Conservation (phyloP, 2,113 vertebrate species). For the Eurypyga helias region DNA sequence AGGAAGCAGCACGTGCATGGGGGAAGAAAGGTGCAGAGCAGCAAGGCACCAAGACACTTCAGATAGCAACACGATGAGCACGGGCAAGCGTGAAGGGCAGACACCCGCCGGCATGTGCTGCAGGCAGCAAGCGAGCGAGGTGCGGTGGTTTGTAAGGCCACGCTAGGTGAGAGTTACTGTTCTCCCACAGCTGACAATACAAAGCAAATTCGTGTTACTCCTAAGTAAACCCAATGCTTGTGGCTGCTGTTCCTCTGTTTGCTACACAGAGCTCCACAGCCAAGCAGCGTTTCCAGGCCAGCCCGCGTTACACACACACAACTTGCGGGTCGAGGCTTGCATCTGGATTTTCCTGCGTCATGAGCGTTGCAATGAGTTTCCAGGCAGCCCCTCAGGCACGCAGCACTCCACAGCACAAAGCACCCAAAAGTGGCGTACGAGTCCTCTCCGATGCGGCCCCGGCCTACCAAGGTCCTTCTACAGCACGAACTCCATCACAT, state of each 20-base stretch:
- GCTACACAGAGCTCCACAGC: neutral
- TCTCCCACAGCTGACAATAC: neutral
- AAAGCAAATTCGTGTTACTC: neutral
- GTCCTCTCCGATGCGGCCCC: neutral
- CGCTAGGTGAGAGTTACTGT: neutral
- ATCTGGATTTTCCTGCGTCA: neutral
- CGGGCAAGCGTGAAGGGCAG: neutral
- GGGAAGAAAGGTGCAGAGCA: neutral
- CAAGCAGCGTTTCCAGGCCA: neutral
- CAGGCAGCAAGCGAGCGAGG: neutral
- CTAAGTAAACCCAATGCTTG: neutral
- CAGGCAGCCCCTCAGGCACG: neutral
- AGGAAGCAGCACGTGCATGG: neutral
- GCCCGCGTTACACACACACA: neutral
- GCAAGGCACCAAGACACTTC: neutral
- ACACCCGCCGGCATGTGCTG: fast-evolving
- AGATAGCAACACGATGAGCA: neutral
- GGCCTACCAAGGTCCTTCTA: neutral
- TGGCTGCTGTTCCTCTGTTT: neutral
- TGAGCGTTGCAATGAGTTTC: neutral
- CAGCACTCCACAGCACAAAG: neutral
- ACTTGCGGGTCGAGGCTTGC: neutral
- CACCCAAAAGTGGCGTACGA: neutral
- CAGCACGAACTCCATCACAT: neutral
- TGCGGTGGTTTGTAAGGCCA: neutral